phyloP scores from a whole-genome alignment of 2,113 vertebrate species.

The Nicator chloris region DNA sequence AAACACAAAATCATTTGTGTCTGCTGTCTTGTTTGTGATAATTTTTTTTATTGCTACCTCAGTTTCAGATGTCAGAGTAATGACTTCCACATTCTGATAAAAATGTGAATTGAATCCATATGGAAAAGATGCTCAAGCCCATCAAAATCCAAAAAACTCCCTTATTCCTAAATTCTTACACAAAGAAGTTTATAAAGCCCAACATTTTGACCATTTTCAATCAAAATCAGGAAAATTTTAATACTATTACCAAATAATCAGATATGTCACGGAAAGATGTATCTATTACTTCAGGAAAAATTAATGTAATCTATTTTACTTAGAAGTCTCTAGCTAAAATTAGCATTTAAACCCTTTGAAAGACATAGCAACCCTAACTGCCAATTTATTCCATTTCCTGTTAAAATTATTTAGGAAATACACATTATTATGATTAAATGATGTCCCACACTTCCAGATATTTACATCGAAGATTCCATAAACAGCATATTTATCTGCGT shows the following conservation, averaged over 20 bases:
- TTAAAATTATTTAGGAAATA: neutral
- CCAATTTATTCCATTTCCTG: neutral
- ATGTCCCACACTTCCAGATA: neutral
- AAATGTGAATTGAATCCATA: constrained; percentile 88
- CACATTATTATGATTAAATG: neutral
- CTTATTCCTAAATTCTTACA: constrained; percentile 26
- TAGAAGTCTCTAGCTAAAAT: neutral
- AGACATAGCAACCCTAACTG: neutral
- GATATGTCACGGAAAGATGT: neutral
- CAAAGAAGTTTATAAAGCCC: neutral
- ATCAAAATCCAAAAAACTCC: constrained; percentile 46
- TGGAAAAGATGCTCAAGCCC: constrained; percentile 67
- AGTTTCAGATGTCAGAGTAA: constrained; percentile 87
- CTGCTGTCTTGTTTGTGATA: constrained; percentile 90
- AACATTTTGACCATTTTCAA: neutral
- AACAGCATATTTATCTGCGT: neutral
- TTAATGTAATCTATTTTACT: neutral
- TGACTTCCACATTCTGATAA: constrained; percentile 89
- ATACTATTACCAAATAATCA: neutral
- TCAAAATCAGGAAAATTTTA: neutral
- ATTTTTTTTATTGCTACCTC: constrained; percentile 86
- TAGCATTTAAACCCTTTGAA: constrained; percentile 5
- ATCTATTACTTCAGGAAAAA: neutral
- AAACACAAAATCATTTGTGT: constrained; percentile 90
- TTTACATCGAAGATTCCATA: neutral